A percentile compares a stretch with the other conserved stretches of the same genome.
Conservation (phyloP, 2,888 invertebrate species). For the Lasioglossum oenotherae region DNA sequence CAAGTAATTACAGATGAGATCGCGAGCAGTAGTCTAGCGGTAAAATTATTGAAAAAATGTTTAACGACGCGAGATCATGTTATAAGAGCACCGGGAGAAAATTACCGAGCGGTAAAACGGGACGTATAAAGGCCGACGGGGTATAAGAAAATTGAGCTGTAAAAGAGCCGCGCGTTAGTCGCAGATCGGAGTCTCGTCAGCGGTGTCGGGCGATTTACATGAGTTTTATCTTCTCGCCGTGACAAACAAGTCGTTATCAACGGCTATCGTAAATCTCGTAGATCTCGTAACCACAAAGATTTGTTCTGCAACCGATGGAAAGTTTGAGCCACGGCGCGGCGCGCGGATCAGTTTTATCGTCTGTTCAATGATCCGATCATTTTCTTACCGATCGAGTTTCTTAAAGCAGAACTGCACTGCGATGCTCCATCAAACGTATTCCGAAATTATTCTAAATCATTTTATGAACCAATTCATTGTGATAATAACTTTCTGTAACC, state of each 20-base stretch:
- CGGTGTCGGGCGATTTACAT: constrained; percentile 43
- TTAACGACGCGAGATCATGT: not conserved
- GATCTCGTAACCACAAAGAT: constrained; percentile 36
- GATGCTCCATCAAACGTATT: not conserved
- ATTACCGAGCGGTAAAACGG: not conserved
- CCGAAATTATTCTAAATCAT: too few species aligned
- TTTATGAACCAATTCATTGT: too few species aligned
- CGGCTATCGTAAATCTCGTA: constrained; percentile 43
- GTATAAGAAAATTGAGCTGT: constrained; percentile 1
- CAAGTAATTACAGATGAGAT: not conserved
- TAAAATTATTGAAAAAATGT: not conserved
- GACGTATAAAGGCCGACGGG: not conserved
- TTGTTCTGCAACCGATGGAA: constrained; percentile 8
- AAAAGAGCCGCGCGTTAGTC: constrained; percentile 28
- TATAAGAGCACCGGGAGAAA: not conserved
- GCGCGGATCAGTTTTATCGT: not conserved
- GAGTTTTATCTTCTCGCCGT: constrained; percentile 32
- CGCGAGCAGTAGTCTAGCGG: not conserved
- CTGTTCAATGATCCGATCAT: not conserved
- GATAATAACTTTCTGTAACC: too few species aligned
- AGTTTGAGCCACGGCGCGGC: not conserved
- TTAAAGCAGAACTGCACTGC: not conserved
- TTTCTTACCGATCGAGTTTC: not conserved
- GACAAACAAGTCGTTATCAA: constrained; percentile 46
- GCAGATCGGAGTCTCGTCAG: constrained; percentile 4